Conservation (phyloP, 2,888 invertebrate species). For the Drosophila subsilvestris region DNA sequence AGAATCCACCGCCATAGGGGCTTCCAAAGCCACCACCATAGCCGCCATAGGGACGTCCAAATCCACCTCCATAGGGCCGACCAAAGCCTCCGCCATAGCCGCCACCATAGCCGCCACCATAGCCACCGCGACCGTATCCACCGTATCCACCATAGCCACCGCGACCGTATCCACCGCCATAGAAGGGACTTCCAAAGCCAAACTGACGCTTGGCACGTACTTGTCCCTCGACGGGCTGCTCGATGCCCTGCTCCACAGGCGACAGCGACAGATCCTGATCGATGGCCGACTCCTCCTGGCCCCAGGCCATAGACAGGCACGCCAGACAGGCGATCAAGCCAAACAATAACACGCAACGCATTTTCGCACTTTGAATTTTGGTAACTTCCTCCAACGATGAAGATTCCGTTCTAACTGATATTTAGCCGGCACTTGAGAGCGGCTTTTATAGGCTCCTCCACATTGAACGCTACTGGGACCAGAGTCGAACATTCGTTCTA, state of each 20-base stretch:
- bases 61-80: slow-evolving; percentile 19
- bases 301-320: slow-evolving; percentile 23
- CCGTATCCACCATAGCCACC: slow-evolving; percentile 34
- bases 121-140: slow-evolving; percentile 18
- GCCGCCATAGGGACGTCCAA: slow-evolving; percentile 12
- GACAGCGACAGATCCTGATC: slow-evolving; percentile 7
- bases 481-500: slow-evolving; percentile 4
- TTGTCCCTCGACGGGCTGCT: slow-evolving; percentile 26
- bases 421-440: background rate
- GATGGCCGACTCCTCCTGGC: slow-evolving; percentile 30
- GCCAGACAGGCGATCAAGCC: slow-evolving; percentile 51
- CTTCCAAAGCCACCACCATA: slow-evolving; percentile 15
- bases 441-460: slow-evolving; percentile 49
- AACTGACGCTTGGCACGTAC: slow-evolving; percentile 58
- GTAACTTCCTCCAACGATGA: slow-evolving; percentile 22
- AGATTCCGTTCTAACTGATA: slow-evolving; percentile 53
- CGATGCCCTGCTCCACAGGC: slow-evolving; percentile 20
- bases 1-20: background rate
- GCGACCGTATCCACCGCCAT: slow-evolving; percentile 25
- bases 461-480: slow-evolving; percentile 7
- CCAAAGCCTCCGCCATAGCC: background rate
- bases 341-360: slow-evolving; percentile 56
- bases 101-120: slow-evolving; percentile 15
- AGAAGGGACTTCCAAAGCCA: slow-evolving; percentile 16
- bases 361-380: slow-evolving; percentile 38